phyloP scores from a whole-genome alignment of 2,113 vertebrate species.

The Strix uralensis region DNA sequence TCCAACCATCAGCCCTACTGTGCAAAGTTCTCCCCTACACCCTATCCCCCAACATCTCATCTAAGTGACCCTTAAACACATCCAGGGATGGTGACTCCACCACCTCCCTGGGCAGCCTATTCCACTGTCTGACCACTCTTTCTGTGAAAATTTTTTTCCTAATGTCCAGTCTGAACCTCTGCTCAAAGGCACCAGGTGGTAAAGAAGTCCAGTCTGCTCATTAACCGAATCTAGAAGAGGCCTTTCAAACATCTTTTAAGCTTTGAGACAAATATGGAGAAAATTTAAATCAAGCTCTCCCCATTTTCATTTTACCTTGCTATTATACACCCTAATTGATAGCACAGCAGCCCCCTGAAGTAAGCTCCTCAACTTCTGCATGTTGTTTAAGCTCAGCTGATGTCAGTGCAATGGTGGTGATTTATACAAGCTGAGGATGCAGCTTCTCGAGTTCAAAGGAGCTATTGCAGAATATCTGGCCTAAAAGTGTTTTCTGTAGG shows the following conservation, averaged over 20 bases:
- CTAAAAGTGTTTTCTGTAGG: background rate
- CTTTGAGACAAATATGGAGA: background rate
- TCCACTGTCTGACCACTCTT: too few relatives aligned
- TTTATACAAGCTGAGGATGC: rapidly evolving
- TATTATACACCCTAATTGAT: background rate
- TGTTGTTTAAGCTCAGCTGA: background rate
- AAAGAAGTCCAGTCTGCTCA: background rate
- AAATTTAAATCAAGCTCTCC: background rate
- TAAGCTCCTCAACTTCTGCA: background rate
- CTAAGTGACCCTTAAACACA: too few relatives aligned
- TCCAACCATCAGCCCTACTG: too few relatives aligned
- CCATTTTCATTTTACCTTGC: background rate
- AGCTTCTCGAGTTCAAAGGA: background rate
- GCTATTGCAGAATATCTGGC: background rate
- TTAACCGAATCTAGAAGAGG: background rate
- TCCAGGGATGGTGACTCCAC: too few relatives aligned
- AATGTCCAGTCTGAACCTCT: too few relatives aligned
- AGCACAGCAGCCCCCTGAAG: background rate
- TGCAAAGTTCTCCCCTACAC: too few relatives aligned
- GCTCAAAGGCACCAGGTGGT: background rate
- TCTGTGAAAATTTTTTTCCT: too few relatives aligned
- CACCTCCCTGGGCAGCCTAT: too few relatives aligned
- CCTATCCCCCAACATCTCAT: too few relatives aligned
- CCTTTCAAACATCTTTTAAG: background rate
- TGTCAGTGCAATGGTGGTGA: background rate